phyloP scores from a whole-genome alignment of 2,113 vertebrate species.

The Phaethornis superciliosus region DNA sequence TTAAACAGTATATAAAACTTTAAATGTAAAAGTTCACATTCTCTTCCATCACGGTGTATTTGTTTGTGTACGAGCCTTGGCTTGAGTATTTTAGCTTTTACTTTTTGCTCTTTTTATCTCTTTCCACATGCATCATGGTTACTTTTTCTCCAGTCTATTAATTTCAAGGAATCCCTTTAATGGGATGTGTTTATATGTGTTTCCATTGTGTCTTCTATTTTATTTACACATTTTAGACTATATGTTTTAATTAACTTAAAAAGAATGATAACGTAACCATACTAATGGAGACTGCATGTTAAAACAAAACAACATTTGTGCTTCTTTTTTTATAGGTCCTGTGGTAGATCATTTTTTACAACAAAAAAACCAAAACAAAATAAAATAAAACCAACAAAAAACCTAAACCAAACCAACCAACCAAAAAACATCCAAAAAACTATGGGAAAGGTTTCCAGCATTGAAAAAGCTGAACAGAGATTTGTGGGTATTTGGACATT shows the following conservation, averaged over 20 bases:
- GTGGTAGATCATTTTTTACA: background rate
- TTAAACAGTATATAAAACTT: background rate
- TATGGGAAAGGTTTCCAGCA: background rate
- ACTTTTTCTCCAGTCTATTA: background rate
- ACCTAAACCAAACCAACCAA: too few species aligned
- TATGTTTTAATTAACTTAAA: conserved; percentile 23
- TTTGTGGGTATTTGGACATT: background rate
- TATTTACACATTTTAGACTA: conserved; percentile 27
- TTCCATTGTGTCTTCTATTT: conserved; percentile 45
- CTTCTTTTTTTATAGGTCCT: background rate
- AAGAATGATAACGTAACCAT: background rate
- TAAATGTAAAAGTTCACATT: background rate
- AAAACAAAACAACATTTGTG: background rate
- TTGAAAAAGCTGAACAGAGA: conserved; percentile 20
- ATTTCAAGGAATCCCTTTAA: background rate
- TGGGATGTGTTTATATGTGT: conserved; percentile 30
- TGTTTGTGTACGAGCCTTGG: conserved; percentile 34
- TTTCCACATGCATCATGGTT: background rate
- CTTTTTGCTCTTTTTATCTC: conserved; percentile 25
- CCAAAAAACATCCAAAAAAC: background rate
- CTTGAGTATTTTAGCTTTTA: background rate
- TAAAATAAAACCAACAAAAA: too few species aligned
- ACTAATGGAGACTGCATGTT: background rate
- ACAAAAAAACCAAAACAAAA: background rate
- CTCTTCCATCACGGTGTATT: background rate